Evolutionary conservation across 2,797 vertebrate genomes (phyloP).

Genomic region (Sebastes oblongus): DNA sequence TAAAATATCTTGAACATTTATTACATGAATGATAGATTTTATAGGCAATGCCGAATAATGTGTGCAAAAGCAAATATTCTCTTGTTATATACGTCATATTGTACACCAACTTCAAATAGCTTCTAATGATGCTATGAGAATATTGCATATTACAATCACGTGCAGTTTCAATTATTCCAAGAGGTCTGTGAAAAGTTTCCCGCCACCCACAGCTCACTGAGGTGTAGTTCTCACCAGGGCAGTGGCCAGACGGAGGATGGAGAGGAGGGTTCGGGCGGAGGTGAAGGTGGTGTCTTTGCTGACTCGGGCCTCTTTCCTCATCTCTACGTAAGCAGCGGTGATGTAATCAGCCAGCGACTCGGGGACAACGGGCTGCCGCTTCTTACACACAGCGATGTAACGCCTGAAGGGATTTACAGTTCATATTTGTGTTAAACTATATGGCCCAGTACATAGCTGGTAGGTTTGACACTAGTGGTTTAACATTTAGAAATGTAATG

Average conservation of each 20-base stretch:
- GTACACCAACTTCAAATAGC: too few relatives aligned
- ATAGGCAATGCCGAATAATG: too few relatives aligned
- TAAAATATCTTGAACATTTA: too few relatives aligned
- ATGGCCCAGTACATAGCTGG: fast-evolving
- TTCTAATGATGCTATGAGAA: too few relatives aligned
- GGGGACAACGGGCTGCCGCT: slow-evolving; percentile 87
- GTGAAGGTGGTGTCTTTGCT: slow-evolving; percentile 93
- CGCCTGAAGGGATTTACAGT: slow-evolving; percentile 74
- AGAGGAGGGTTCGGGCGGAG: slow-evolving; percentile 91
- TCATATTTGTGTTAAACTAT: background rate
- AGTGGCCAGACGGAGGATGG: slow-evolving; percentile 90
- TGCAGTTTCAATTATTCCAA: background rate
- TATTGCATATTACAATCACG: too few relatives aligned
- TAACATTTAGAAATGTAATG: background rate
- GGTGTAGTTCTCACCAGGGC: slow-evolving; percentile 86
- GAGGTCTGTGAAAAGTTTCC: background rate
- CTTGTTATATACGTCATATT: too few relatives aligned
- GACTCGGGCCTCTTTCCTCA: slow-evolving; percentile 93
- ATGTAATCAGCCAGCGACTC: slow-evolving; percentile 90
- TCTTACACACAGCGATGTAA: slow-evolving; percentile 88
- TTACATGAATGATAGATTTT: too few relatives aligned
- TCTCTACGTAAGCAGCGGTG: slow-evolving; percentile 94
- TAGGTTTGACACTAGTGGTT: background rate
- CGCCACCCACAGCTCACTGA: background rate
- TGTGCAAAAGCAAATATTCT: too few relatives aligned